Evolutionary conservation across 2,113 vertebrate species (phyloP).

Genomic region (Anoura caudifer): DNA sequence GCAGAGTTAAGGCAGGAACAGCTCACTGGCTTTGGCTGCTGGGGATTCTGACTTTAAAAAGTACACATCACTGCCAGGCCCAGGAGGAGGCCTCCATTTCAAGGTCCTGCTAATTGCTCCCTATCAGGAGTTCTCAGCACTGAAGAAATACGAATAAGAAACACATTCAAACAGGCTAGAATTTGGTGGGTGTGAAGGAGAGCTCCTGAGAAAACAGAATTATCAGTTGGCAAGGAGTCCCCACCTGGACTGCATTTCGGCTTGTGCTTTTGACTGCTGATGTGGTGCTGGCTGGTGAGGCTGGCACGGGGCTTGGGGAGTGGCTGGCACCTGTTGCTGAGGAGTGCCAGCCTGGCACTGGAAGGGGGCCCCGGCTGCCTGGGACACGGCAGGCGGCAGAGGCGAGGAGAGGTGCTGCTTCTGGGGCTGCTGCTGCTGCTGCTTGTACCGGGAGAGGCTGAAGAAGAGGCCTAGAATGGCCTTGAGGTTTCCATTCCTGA

Average conservation of each 20-base stretch:
- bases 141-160: neutral
- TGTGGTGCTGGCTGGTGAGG: constrained; percentile 78
- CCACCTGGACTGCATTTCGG: constrained; percentile 98
- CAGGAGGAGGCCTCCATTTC: neutral
- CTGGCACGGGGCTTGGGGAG: constrained; percentile 80
- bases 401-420: constrained; percentile 76
- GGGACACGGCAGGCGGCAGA: constrained; percentile 52
- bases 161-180: neutral
- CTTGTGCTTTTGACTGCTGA: constrained; percentile 87
- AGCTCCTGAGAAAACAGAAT: neutral
- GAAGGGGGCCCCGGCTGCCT: constrained; percentile 71
- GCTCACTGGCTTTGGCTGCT: neutral
- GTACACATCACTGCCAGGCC: neutral
- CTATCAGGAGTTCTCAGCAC: neutral
- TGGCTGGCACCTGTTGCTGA: constrained; percentile 78
- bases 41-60: neutral
- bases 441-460: constrained; percentile 97
- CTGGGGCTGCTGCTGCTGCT: constrained; percentile 91
- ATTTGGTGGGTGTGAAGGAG: rapidly evolving
- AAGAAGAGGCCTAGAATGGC: constrained; percentile 99
- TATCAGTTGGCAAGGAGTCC: neutral
- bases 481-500: constrained; percentile 98
- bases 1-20: neutral
- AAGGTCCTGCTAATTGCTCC: neutral
- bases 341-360: constrained; percentile 78